Conservation (phyloP, 2,797 vertebrate species). For the Morelia viridis region DNA sequence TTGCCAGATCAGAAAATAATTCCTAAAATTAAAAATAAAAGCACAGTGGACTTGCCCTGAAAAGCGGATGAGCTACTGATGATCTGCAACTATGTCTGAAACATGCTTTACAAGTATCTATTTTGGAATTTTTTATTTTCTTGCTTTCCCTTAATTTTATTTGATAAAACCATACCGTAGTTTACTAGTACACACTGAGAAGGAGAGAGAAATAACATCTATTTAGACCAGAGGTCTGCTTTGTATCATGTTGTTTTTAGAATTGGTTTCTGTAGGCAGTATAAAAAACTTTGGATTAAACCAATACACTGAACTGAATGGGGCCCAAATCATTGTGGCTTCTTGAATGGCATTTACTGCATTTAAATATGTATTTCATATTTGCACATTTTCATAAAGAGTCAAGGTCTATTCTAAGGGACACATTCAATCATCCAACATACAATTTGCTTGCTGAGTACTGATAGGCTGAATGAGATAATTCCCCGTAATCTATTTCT, state of each 20-base stretch:
- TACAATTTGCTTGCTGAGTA: background rate
- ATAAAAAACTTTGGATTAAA: background rate
- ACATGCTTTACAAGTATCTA: background rate
- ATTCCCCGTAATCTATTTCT: slow-evolving; percentile 20
- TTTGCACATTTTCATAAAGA: background rate
- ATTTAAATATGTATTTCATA: background rate
- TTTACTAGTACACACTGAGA: background rate
- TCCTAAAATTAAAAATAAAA: background rate
- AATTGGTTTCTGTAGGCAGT: background rate
- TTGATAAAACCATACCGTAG: background rate
- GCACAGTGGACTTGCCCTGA: background rate
- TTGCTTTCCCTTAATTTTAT: background rate
- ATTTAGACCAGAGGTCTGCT: background rate
- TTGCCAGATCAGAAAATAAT: background rate
- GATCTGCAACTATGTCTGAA: background rate
- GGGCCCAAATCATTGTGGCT: background rate
- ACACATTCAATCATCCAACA: background rate
- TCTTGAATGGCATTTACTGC: background rate
- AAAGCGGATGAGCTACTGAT: background rate
- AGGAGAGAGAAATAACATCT: background rate
- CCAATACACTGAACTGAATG: background rate
- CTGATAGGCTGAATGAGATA: background rate
- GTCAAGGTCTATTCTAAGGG: background rate
- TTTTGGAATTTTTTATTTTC: background rate
- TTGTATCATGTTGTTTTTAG: background rate